Base-by-base conservation (phyloP, 1,140 invertebrate species). In the Hesperophylax magnus region DNA sequence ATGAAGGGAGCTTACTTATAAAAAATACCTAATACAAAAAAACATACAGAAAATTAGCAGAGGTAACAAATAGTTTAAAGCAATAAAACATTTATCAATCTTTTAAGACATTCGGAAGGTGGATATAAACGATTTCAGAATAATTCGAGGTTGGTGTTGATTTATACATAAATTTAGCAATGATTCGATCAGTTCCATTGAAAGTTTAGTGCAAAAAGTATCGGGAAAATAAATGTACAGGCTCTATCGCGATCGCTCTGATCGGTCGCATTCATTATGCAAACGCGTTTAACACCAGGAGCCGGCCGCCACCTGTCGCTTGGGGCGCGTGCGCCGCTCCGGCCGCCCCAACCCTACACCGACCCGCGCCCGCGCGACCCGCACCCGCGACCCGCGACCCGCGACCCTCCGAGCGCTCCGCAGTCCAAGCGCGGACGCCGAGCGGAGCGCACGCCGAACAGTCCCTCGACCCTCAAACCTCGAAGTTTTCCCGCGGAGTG, bases 291-390 rank as follows among this genome's bases (percentile, higher is more conserved):
- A 76, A 76, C 76, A 67, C 76, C 22, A 39, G 24, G 58, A 22
- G 60, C 22, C 9, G 54, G 31, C 31, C 79, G 71, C 76, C 82
- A 81, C 79, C 79, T 83, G 82, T 83, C 79, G 79, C 79, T 54
- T 58, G 79, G 82, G 79, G 82, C 82, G 82, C 82, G 77, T 74
- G 82, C 81, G 81, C 81, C 61, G 74, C 54, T 34, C 52, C 27
- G 58, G 74, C 60, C 53, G 63, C 54, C 52, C 39, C 39, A 47
- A 47, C 39, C 60, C 53, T 53, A 34, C 61, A 17, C 52, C 52
- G n/a, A n/a, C n/a, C 69, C 31, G 31, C 72, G 69, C 74, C 76
- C 63, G 75, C 24, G 76, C 75, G 58, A 53, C 77, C 81, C n/a
- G n/a, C n/a, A 18, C 67, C 17, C 74, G 52, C 54, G 24, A 34